These are phyloP conservation scores for Drosophila sp. DNA, from an alignment of 1,140 invertebrate species.

Conservation along the genomic window DNA sequence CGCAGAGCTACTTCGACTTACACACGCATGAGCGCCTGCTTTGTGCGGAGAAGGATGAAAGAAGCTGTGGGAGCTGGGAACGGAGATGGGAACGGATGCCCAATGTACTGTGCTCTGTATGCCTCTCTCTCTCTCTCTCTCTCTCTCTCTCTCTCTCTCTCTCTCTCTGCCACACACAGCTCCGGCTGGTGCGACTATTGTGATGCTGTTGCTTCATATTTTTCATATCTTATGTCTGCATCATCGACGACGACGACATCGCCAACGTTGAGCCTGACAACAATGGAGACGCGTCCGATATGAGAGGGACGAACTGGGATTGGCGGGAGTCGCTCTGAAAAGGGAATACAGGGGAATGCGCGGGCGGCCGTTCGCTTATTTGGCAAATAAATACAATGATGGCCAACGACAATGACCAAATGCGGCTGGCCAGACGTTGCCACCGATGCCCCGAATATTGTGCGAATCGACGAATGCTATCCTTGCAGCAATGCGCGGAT, in stretches of 20 bases:
- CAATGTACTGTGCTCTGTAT: background rate
- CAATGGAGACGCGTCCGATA: slow-evolving; percentile 45
- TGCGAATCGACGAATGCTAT: too few relatives aligned
- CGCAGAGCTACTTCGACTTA: slow-evolving; percentile 37
- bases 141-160: background rate
- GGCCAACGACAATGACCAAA: slow-evolving; percentile 60
- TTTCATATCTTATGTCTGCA: slow-evolving; percentile 81
- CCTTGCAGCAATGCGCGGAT: too few relatives aligned
- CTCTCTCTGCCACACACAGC: slow-evolving; percentile 11
- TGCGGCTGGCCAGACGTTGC: background rate
- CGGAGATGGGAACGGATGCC: background rate
- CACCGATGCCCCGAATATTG: slow-evolving; percentile 33
- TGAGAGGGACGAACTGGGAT: background rate
- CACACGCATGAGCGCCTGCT: slow-evolving; percentile 60
- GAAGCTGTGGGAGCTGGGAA: background rate
- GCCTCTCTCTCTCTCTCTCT: slow-evolving; percentile 4
- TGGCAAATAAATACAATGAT: slow-evolving; percentile 80
- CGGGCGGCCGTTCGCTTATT: slow-evolving; percentile 65
- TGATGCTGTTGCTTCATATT: slow-evolving; percentile 80
- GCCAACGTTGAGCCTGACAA: slow-evolving; percentile 52
- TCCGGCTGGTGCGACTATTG: slow-evolving; percentile 65
- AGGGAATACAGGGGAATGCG: slow-evolving; percentile 40
- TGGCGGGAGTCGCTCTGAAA: background rate
- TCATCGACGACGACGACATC: slow-evolving; percentile 58
- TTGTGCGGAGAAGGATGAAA: slow-evolving; percentile 14